These are phyloP conservation scores for Lanistes nyassanus DNA, from an alignment of 1,140 invertebrate species.

Conservation along the genomic window DNA sequence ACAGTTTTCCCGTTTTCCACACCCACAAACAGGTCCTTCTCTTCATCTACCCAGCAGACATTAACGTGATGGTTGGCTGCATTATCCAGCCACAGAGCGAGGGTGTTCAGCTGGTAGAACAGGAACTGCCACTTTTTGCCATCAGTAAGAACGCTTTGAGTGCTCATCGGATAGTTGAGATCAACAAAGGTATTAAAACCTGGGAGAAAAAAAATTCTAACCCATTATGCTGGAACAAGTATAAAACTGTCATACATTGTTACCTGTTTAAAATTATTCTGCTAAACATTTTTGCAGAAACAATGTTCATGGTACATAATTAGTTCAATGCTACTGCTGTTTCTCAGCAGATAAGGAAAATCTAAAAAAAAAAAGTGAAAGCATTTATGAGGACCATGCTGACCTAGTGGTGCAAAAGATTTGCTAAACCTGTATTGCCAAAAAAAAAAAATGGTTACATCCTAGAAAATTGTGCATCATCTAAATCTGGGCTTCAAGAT, in stretches of 20 bases:
- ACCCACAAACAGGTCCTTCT: slow-evolving; percentile 79
- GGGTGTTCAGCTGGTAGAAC: slow-evolving; percentile 90
- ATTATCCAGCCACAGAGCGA: slow-evolving; percentile 72
- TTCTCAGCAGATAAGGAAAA: background rate
- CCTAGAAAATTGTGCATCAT: background rate
- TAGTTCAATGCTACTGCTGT: background rate
- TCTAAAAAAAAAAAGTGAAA: background rate
- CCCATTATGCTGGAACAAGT: slow-evolving; percentile 7
- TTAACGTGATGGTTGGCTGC: slow-evolving; percentile 79
- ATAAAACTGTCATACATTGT: background rate
- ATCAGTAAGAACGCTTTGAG: slow-evolving; percentile 86
- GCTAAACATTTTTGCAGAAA: background rate
- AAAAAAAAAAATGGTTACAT: too few relatives aligned
- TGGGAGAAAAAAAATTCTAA: slow-evolving; percentile 50
- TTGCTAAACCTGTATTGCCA: too few relatives aligned
- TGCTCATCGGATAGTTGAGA: slow-evolving; percentile 86
- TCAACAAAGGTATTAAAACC: slow-evolving; percentile 89
- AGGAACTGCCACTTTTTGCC: slow-evolving; percentile 85
- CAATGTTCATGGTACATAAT: background rate
- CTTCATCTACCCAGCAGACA: slow-evolving; percentile 81
- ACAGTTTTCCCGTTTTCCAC: slow-evolving; percentile 77
- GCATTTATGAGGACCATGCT: too few relatives aligned
- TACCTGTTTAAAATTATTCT: background rate
- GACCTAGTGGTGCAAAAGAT: too few relatives aligned
- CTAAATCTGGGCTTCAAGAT: too few relatives aligned